Evolutionary conservation across 2,888 invertebrate species (phyloP).

Genomic region (Caenorhabditis auriculariae): DNA sequence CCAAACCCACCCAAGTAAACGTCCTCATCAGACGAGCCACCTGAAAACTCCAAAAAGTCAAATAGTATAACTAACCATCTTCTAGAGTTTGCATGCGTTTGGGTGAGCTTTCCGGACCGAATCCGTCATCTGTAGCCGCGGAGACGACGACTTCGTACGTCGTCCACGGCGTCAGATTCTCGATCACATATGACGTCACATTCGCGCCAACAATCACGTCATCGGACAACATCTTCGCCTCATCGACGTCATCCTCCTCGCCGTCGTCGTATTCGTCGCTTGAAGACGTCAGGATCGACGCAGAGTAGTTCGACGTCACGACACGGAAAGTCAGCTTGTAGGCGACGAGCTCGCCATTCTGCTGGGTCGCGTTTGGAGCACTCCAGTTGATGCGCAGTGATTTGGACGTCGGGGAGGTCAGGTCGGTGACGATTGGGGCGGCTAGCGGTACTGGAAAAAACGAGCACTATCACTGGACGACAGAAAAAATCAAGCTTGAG

Average conservation of each 20-base stretch:
- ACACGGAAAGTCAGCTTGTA: slow-evolving; percentile 11
- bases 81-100: slow-evolving; percentile 93
- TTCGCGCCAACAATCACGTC: slow-evolving; percentile 17
- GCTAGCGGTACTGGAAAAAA: slow-evolving; percentile 84
- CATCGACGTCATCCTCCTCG: slow-evolving; percentile 9
- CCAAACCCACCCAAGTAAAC: too few species aligned
- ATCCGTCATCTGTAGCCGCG: slow-evolving; percentile 86
- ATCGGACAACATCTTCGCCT: slow-evolving; percentile 1
- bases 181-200: slow-evolving; percentile 22
- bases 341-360: slow-evolving; percentile 73
- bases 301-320: slow-evolving; percentile 2
- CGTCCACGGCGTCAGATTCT: slow-evolving; percentile 67
- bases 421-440: slow-evolving; percentile 90
- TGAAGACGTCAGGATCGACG: slow-evolving; percentile 77
- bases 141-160: slow-evolving; percentile 93
- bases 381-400: slow-evolving; percentile 87
- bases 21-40: too few species aligned
- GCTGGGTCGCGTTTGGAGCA: slow-evolving; percentile 85
- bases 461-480: slow-evolving; percentile 8
- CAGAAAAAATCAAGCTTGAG: slow-evolving; percentile 1
- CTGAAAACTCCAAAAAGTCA: slow-evolving; percentile 29
- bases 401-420: slow-evolving; percentile 83
- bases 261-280: slow-evolving; percentile 67
- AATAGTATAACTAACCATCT: slow-evolving; percentile 81
- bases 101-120: slow-evolving; percentile 83